phyloP scores from a whole-genome alignment of 2,888 invertebrate species.

The Lepidocyrtoides sp. region DNA sequence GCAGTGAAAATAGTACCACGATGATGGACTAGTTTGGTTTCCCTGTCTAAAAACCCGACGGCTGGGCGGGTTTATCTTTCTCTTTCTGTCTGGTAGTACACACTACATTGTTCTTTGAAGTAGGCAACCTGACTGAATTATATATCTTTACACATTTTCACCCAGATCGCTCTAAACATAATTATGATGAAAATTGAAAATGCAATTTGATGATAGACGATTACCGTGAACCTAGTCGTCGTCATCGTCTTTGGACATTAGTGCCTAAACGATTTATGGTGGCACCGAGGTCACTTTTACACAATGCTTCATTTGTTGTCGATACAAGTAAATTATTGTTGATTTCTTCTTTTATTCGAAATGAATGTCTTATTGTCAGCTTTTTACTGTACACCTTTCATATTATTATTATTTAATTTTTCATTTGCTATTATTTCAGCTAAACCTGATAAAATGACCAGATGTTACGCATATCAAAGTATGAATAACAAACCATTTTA shows the following conservation, averaged over 20 bases:
- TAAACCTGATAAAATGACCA: conserved; percentile 1
- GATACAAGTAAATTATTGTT: conserved; percentile 31
- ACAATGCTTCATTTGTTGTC: conserved; percentile 72
- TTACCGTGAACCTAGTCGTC: conserved; percentile 5
- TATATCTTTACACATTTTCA: conserved; percentile 27
- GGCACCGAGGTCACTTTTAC: conserved; percentile 69
- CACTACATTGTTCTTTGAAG: conserved; percentile 2
- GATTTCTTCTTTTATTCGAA: conserved; percentile 21
- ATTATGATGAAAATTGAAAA: conserved; percentile 20
- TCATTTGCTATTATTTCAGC: neutral
- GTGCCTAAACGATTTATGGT: conserved; percentile 51
- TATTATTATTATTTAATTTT: too few species aligned
- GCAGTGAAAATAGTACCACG: conserved; percentile 24
- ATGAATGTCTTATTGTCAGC: neutral
- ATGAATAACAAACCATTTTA: conserved; percentile 25
- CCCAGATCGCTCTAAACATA: conserved; percentile 14
- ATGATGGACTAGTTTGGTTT: conserved; percentile 37
- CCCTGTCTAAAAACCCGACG: conserved; percentile 33
- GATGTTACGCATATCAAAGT: conserved; percentile 42
- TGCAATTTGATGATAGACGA: conserved; percentile 42
- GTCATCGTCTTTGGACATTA: neutral
- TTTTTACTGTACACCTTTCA: neutral
- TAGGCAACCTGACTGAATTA: conserved; percentile 18
- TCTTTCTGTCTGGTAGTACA: neutral
- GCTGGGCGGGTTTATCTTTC: conserved; percentile 31